Evolutionary conservation across 2,113 vertebrate genomes (phyloP).

Genomic region (Chaetodon trifascialis): DNA sequence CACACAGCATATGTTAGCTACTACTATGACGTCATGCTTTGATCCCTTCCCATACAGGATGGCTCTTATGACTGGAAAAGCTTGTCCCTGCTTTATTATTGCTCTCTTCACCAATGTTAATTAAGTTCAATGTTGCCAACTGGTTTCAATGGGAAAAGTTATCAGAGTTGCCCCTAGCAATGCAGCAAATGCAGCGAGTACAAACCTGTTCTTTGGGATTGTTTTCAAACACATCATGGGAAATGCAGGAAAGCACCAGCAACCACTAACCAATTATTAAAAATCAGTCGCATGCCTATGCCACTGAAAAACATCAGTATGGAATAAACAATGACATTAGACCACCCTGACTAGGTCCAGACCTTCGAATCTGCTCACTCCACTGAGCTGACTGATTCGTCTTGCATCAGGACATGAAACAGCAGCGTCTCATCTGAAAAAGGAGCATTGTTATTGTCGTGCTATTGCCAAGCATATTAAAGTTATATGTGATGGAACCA

Average conservation of each 20-base stretch:
- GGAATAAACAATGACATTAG: too few species aligned
- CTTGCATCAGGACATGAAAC: too few species aligned
- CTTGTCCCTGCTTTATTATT: slow-evolving; percentile 15
- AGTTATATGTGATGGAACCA: too few species aligned
- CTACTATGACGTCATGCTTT: background rate
- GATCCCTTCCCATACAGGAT: background rate
- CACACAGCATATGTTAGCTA: background rate
- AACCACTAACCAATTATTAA: background rate
- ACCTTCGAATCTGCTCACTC: too few species aligned
- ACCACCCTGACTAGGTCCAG: too few species aligned
- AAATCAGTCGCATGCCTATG: background rate
- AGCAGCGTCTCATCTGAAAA: too few species aligned
- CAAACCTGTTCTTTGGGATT: background rate
- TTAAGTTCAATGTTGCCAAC: background rate
- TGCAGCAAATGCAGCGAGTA: background rate
- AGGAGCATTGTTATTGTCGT: too few species aligned
- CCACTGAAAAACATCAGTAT: too few species aligned
- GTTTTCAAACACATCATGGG: background rate
- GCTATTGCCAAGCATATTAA: too few species aligned
- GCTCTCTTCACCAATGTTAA: background rate
- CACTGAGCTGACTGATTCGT: too few species aligned
- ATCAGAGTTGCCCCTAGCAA: background rate
- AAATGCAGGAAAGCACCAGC: background rate
- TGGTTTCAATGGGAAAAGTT: background rate
- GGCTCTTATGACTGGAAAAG: slow-evolving; percentile 23